A percentile compares a stretch with the other conserved stretches of the same genome.
Evolutionary conservation across 92 coral and sea anemone species (phyloP).

Genomic region (Hydrozoanthus gracilis): DNA sequence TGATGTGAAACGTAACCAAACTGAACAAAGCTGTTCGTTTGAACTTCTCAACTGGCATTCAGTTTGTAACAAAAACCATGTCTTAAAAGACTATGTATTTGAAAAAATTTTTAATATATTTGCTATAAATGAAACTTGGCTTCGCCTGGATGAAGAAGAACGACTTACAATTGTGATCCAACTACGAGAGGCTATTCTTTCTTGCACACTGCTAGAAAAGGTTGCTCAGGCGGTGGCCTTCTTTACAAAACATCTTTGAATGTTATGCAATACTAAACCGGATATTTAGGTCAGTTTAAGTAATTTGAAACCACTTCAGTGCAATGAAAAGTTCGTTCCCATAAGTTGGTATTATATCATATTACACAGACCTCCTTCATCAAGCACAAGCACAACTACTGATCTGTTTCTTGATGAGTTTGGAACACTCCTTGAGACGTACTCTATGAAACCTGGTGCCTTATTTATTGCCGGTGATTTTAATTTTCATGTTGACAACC

Average conservation of each 20-base stretch:
- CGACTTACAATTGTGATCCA: neutral
- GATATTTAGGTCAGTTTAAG: conserved; percentile 4
- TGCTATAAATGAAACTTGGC: neutral
- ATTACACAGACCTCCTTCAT: conserved; percentile 27
- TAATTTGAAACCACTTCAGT: conserved; percentile 8
- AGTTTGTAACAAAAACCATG: neutral
- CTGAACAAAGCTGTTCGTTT: neutral
- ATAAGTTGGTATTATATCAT: neutral
- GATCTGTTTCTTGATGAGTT: conserved; percentile 17
- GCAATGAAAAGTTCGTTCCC: conserved; percentile 24
- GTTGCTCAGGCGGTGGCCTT: conserved; percentile 19
- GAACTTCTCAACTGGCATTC: neutral
- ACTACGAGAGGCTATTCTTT: conserved; percentile 7
- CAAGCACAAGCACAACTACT: conserved; percentile 11
- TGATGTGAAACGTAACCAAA: neutral
- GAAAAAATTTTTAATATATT: neutral
- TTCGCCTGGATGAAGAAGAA: neutral
- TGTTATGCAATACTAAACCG: neutral
- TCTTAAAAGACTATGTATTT: neutral
- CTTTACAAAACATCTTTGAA: conserved; percentile 2
- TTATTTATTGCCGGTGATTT: conserved; percentile 20
- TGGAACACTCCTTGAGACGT: conserved; percentile 28
- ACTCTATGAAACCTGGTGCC: conserved; percentile 7
- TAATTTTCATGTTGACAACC: conserved; percentile 2
- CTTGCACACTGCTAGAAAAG: conserved; percentile 1